These are phyloP conservation scores for Patiria pectinifera DNA, from an alignment of 53 echinoderm and acorn worm genomes.

Conservation along the genomic window DNA sequence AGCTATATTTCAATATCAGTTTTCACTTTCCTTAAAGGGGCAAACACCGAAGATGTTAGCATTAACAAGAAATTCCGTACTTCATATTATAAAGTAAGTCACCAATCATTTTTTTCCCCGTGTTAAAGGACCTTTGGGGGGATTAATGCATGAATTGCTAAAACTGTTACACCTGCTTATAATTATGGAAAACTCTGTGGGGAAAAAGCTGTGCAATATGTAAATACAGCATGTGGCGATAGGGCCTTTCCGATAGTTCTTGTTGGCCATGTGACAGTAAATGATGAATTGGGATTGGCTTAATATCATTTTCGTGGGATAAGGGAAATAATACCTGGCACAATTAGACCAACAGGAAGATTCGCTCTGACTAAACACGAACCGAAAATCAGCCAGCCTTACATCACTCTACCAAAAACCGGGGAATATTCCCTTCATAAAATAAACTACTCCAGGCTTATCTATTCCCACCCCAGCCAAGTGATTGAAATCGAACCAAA, in stretches of 20 bases:
- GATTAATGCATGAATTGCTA: too few relatives aligned
- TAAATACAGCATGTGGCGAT: not conserved
- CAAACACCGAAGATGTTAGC: too few relatives aligned
- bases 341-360: not conserved
- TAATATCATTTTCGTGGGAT: not conserved
- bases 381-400: not conserved
- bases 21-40: conserved; percentile 10
- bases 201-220: too few relatives aligned
- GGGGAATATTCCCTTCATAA: not conserved
- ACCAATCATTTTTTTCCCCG: too few relatives aligned
- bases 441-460: not conserved
- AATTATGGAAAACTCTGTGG: too few relatives aligned
- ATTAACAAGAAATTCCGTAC: too few relatives aligned
- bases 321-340: not conserved
- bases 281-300: not conserved
- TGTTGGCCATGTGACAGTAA: not conserved
- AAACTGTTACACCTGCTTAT: too few relatives aligned
- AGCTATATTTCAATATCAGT: conserved; percentile 42
- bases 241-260: not conserved
- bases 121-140: too few relatives aligned
- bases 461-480: not conserved
- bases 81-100: too few relatives aligned
- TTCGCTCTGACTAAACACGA: not conserved
- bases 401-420: not conserved
- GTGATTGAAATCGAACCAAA: not conserved